These are phyloP conservation scores for Ochlodes sylvanus DNA, from an alignment of 2,888 invertebrate species.

Conservation along the genomic window DNA sequence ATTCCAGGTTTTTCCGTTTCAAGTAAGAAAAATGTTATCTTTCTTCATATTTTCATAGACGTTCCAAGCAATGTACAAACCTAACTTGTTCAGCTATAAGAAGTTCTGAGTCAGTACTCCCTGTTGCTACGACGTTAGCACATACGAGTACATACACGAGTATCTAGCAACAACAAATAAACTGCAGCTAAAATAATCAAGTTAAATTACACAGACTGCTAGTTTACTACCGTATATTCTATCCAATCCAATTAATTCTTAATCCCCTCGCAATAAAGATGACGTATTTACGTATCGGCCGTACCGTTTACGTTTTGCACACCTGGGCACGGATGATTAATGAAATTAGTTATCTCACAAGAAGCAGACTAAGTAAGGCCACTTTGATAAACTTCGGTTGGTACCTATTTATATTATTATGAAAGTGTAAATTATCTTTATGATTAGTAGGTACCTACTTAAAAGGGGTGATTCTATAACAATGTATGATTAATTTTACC, in stretches of 20 bases:
- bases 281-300: conserved; percentile 31
- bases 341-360: conserved; percentile 29
- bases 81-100: too few relatives aligned
- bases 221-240: conserved; percentile 5
- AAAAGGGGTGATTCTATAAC: too few relatives aligned
- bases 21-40: too few relatives aligned
- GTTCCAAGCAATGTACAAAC: too few relatives aligned
- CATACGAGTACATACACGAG: too few relatives aligned
- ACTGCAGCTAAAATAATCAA: conserved; percentile 1
- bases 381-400: conserved; percentile 12
- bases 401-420: background rate
- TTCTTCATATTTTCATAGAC: too few relatives aligned
- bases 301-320: conserved; percentile 22
- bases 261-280: conserved; percentile 28
- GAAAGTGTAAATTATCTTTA: background rate
- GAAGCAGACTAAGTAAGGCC: conserved; percentile 12
- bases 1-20: too few relatives aligned
- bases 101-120: too few relatives aligned
- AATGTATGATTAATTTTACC: too few relatives aligned
- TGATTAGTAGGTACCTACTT: too few relatives aligned
- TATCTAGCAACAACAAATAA: too few relatives aligned
- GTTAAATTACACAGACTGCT: conserved; percentile 28
- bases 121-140: too few relatives aligned
- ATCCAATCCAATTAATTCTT: conserved; percentile 31
- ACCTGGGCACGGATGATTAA: conserved; percentile 34